Base-by-base conservation (phyloP, 1,140 invertebrate genomes). In the Zaprionus africanus region DNA sequence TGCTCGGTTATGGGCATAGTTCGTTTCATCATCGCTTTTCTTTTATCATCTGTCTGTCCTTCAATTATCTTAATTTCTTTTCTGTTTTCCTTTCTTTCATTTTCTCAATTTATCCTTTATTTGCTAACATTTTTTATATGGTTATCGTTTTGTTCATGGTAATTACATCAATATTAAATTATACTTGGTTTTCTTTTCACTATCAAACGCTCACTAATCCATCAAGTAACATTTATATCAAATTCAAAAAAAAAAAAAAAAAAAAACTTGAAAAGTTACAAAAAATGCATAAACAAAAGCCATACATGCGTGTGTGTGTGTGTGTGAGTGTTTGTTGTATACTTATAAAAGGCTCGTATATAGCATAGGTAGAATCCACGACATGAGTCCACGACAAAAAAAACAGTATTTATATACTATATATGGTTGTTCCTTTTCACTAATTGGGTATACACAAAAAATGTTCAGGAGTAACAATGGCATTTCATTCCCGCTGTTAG, bases 181-280 rank as follows among this genome's bases (percentile, higher is more conserved):
- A 84, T 70, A 79, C 34, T 61, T 70, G 69, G 46, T 61, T 72
- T 22, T 4, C 36, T 41, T 65, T 64, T 64, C 26, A 70, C 67
- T 76, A 73, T 79, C 60, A 77, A 84, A 83, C 68, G 64, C 46
- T 80, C 57, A 69, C 62, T 78, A 84, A 82, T 86, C 66, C 83
- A 87, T 88, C 77, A 68, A 72, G 64, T 87, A 87, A 87, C 83
- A 87, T 87, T 88, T 56, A 74, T 80, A 80, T 88, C 73, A 88
- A 46, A 46, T 46, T 46, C 41, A 46, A 46, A 17, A 17, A 17
- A n/a, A 43, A 43, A 43, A 43, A 6, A 82, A n/a, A n/a, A 71
- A 69, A 26, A 82, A 77, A 86, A 69, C 28, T 34, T 34, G 31
- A 69, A 72, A 82, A 75, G 54, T 46, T 46, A 17, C n/a, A 51